Evolutionary conservation across 2,113 vertebrate species (phyloP).

Genomic region (Porphyrio hochstetteri): DNA sequence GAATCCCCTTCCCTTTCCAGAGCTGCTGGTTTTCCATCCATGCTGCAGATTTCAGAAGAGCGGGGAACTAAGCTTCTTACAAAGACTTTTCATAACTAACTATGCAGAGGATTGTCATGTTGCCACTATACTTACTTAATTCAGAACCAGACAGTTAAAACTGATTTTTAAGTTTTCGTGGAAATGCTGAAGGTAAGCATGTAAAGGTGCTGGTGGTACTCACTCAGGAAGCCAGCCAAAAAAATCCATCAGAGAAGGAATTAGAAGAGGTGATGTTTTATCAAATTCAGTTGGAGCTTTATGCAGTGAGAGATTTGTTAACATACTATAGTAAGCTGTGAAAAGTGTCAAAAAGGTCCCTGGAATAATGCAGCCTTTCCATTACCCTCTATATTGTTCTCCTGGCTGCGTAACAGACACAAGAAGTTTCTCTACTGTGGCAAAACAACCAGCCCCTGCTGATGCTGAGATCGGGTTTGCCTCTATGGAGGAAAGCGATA

Average conservation of each 20-base stretch:
- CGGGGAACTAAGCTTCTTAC: background rate
- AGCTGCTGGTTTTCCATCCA: background rate
- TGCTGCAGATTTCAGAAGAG: background rate
- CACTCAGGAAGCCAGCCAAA: constrained; percentile 39
- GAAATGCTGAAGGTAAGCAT: background rate
- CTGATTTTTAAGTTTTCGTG: background rate
- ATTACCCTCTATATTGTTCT: constrained; percentile 66
- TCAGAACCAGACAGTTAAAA: background rate
- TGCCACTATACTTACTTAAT: background rate
- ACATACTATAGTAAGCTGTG: constrained; percentile 15
- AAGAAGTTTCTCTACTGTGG: constrained; percentile 54
- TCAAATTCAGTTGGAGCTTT: background rate
- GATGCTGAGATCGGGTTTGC: constrained; percentile 5
- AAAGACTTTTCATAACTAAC: background rate
- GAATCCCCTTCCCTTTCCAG: background rate
- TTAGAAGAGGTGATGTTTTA: background rate
- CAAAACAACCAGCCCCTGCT: constrained; percentile 50
- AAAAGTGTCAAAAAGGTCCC: background rate
- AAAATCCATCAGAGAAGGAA: constrained; percentile 22
- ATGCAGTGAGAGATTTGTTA: background rate
- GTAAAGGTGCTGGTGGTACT: background rate
- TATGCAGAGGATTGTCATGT: background rate
- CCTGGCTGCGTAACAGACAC: background rate
- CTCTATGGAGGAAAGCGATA: background rate
- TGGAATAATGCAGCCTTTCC: constrained; percentile 53